A percentile compares a stretch with the other conserved stretches of the same genome.
Evolutionary conservation across 2,888 invertebrate genomes (phyloP).

Genomic region (Timema podura): DNA sequence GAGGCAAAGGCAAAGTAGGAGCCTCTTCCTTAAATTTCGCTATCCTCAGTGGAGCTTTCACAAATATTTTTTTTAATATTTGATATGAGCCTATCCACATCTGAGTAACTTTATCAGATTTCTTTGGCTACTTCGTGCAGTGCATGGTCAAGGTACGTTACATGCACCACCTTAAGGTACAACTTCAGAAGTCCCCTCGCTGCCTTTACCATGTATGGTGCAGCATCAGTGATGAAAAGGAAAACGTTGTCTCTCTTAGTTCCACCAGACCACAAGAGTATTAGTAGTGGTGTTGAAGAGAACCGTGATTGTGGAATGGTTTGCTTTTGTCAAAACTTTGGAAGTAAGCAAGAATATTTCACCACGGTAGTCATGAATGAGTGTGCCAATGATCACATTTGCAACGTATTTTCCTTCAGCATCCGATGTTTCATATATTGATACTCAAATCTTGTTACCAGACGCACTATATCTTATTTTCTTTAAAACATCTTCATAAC

Average conservation of each 20-base stretch:
- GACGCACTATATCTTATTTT: too few species aligned
- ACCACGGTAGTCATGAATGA: too few species aligned
- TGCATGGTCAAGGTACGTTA: slow-evolving; percentile 39
- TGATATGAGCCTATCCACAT: slow-evolving; percentile 36
- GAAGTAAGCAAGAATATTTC: too few species aligned
- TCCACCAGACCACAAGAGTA: slow-evolving; percentile 17
- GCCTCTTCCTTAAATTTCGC: slow-evolving; percentile 37
- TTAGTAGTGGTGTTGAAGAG: background rate
- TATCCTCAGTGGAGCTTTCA: slow-evolving; percentile 19
- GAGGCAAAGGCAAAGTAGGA: slow-evolving; percentile 36
- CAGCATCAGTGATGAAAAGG: slow-evolving; percentile 34
- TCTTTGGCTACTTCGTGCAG: slow-evolving; percentile 37
- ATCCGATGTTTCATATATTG: too few species aligned
- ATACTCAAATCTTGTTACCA: too few species aligned
- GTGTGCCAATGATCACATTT: too few species aligned
- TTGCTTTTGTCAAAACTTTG: too few species aligned
- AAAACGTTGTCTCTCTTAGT: slow-evolving; percentile 27
- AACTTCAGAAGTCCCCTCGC: slow-evolving; percentile 34
- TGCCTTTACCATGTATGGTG: slow-evolving; percentile 36
- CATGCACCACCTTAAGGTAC: slow-evolving; percentile 37
- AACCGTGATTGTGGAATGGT: too few species aligned
- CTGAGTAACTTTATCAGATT: slow-evolving; percentile 33
- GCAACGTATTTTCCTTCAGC: too few species aligned
- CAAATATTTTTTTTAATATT: slow-evolving; percentile 29
- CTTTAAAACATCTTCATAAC: too few species aligned